Conservation (phyloP, 2,797 vertebrate genomes). For the Xiphorhynchus erythropygius region DNA sequence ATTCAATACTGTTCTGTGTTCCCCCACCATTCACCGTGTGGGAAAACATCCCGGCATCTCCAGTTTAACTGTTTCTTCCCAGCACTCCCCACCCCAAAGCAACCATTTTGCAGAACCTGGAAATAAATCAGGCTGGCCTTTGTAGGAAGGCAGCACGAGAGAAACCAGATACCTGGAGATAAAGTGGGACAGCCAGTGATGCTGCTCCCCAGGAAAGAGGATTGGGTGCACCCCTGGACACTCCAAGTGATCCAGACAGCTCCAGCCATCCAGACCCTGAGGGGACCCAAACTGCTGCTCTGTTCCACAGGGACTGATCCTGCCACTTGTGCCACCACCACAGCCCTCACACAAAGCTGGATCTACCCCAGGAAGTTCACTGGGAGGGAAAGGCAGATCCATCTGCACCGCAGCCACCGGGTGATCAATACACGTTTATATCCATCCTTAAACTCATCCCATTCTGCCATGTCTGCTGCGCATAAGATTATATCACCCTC, state of each 20-base stretch:
- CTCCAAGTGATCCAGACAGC: neutral
- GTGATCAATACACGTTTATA: neutral
- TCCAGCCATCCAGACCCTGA: neutral
- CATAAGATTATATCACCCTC: neutral
- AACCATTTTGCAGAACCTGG: neutral
- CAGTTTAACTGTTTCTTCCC: constrained; percentile 15
- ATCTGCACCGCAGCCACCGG: neutral
- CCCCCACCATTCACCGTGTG: neutral
- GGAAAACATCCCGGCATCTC: constrained; percentile 47
- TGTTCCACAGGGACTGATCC: neutral
- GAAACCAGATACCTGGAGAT: neutral
- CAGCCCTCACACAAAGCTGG: neutral
- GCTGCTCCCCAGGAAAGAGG: neutral
- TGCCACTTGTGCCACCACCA: neutral
- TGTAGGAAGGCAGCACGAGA: neutral
- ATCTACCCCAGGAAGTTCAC: neutral
- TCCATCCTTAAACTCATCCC: neutral
- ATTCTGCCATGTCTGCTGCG: neutral
- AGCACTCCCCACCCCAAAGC: neutral
- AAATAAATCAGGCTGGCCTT: neutral
- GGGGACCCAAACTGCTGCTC: neutral
- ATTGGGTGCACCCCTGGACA: neutral
- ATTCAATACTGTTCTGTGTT: constrained; percentile 1
- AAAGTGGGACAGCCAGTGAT: neutral
- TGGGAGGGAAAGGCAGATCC: neutral